Evolutionary conservation across 30 jellyfish, hydroid and myxozoan genomes (phyloP).

Genomic region (Phacellophora camtschatica): DNA sequence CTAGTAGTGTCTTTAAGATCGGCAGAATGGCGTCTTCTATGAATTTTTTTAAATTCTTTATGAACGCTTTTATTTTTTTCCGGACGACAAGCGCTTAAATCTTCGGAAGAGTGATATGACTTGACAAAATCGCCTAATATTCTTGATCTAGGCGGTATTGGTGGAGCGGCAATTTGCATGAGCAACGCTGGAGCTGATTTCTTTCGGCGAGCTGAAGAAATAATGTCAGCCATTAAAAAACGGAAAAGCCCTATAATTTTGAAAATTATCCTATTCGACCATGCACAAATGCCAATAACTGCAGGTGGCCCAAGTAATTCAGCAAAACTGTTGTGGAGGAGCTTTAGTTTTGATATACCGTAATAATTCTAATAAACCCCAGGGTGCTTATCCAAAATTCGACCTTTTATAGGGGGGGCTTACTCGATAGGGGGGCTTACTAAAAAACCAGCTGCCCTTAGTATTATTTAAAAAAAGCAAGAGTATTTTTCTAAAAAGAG

Average conservation of each 20-base stretch:
- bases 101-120: not conserved
- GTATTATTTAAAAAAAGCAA: too few species aligned
- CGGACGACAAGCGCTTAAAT: not conserved
- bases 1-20: not conserved
- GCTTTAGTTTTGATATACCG: too few species aligned
- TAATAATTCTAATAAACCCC: too few species aligned
- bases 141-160: conserved; percentile 40
- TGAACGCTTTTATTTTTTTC: not conserved
- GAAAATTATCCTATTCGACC: not conserved
- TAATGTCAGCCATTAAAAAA: not conserved
- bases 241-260: not conserved
- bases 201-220: conserved; percentile 24
- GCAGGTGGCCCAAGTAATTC: too few species aligned
- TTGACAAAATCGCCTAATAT: not conserved
- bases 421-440: too few species aligned
- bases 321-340: too few species aligned
- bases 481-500: too few species aligned
- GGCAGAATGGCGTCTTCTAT: conserved; percentile 42
- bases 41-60: not conserved
- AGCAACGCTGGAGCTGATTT: conserved; percentile 60
- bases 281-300: too few species aligned
- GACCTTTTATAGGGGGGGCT: too few species aligned
- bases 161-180: conserved; percentile 18
- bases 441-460: too few species aligned
- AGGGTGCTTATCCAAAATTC: too few species aligned